A percentile compares a stretch with the other conserved stretches of the same genome.
Evolutionary conservation across 2,797 vertebrate species (phyloP).

Genomic region (Eremophila alpestris): DNA sequence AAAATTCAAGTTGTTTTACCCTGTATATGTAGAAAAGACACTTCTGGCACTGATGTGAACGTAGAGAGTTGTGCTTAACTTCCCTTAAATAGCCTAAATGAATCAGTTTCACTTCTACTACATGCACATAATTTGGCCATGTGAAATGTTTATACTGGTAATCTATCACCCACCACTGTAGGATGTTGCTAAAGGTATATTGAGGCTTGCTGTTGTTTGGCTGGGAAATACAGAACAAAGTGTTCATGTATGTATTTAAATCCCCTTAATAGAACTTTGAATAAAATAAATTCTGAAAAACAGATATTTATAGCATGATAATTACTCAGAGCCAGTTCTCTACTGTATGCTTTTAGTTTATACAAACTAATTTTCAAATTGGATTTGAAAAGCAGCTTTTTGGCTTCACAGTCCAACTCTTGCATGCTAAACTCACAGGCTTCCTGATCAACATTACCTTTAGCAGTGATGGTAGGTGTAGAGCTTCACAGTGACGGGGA

Average conservation of each 20-base stretch:
- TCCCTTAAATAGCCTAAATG: not conserved
- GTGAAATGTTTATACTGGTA: not conserved
- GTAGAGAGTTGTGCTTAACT: not conserved
- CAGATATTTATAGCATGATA: not conserved
- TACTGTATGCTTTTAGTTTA: not conserved
- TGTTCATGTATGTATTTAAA: not conserved
- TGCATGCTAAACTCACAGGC: not conserved
- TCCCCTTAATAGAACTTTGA: not conserved
- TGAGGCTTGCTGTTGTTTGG: not conserved
- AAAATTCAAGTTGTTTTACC: not conserved
- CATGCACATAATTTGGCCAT: fast-evolving
- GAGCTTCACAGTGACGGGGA: not conserved
- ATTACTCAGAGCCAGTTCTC: not conserved
- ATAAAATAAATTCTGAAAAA: not conserved
- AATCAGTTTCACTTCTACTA: not conserved
- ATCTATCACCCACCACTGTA: not conserved
- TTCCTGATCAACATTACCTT: not conserved
- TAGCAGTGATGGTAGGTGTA: not conserved
- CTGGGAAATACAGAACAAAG: not conserved
- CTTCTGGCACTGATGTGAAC: not conserved
- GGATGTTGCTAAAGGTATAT: not conserved
- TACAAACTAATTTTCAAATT: not conserved
- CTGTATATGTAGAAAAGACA: not conserved
- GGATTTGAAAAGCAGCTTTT: not conserved
- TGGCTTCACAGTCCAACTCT: not conserved